Percentiles rank a stretch among this genome's conserved stretches.
These are phyloP conservation scores for Paragorgia papillata DNA, from an alignment of 92 coral and sea anemone species.

Conservation along the genomic window DNA sequence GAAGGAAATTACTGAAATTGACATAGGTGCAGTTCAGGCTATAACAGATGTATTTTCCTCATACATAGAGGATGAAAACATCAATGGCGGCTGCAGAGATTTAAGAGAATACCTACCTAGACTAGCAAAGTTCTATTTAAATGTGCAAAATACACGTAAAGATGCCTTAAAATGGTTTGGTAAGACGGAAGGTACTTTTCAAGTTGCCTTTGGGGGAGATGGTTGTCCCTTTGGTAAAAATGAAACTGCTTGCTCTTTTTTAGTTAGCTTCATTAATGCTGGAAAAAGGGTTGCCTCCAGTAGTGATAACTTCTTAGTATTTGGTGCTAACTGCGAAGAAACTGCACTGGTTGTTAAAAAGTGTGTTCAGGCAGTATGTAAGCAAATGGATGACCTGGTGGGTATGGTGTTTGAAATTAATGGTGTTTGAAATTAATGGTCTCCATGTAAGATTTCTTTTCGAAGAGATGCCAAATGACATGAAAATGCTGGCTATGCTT, in stretches of 20 bases:
- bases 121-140: no score
- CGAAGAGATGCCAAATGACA: conserved; percentile 67
- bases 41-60: conserved; percentile 49
- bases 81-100: no score
- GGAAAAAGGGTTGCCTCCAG: no score
- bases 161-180: conserved; percentile 77
- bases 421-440: conserved; percentile 64
- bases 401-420: no score
- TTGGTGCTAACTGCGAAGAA: conserved; percentile 75
- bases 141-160: no score
- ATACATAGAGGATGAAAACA: conserved; percentile 53
- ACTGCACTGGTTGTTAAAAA: conserved; percentile 57
- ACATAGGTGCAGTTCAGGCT: conserved; percentile 55
- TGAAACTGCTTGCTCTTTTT: conserved; percentile 70
- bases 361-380: conserved; percentile 56
- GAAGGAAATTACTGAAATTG: conserved; percentile 58
- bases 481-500: conserved; percentile 84
- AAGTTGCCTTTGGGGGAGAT: conserved; percentile 72
- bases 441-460: conserved; percentile 62
- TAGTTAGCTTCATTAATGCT: no score
- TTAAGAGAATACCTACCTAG: no score
- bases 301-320: conserved; percentile 66
- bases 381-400: conserved; percentile 63
- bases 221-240: conserved; percentile 69
- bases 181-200: conserved; percentile 63